Evolutionary conservation across 2,888 invertebrate species (phyloP).

Genomic region (Chloroclystis v-ata): DNA sequence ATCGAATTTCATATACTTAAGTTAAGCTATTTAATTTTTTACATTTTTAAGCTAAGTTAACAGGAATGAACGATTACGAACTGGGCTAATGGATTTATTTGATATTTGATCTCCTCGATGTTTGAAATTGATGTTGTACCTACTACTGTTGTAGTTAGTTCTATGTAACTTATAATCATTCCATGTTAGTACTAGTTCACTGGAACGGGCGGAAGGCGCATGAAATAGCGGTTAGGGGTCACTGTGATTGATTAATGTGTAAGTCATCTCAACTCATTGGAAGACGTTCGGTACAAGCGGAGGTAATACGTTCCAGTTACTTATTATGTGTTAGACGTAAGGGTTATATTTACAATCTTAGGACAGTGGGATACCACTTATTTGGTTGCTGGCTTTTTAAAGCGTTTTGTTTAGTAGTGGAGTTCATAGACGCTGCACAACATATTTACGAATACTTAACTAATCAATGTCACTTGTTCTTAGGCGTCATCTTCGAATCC

Average conservation of each 20-base stretch:
- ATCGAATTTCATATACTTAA: not conserved
- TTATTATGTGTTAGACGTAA: constrained; percentile 6
- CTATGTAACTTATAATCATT: constrained; percentile 12
- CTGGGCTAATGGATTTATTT: no score
- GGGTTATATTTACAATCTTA: not conserved
- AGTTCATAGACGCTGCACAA: constrained; percentile 10
- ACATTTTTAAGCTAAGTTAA: not conserved
- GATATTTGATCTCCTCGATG: not conserved
- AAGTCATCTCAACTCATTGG: constrained; percentile 10
- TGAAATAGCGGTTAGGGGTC: constrained; percentile 15
- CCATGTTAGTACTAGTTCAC: constrained; percentile 15
- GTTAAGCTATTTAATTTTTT: not conserved
- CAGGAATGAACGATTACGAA: not conserved
- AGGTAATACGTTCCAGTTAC: constrained; percentile 12
- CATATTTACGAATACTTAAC: constrained; percentile 4
- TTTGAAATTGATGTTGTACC: not conserved
- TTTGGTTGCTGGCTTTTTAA: constrained; percentile 7
- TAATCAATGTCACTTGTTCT: constrained; percentile 8
- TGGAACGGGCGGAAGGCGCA: constrained; percentile 13
- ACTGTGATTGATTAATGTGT: constrained; percentile 23
- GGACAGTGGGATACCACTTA: constrained; percentile 1
- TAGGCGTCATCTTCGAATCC: constrained; percentile 5
- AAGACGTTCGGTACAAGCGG: not conserved
- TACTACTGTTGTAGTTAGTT: constrained; percentile 1
- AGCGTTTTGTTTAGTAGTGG: constrained; percentile 6